Percentiles rank a stretch among this genome's conserved stretches.
These are phyloP conservation scores for Peromyscus maniculatus DNA, from an alignment of 2,113 vertebrate genomes.

Conservation along the genomic window DNA sequence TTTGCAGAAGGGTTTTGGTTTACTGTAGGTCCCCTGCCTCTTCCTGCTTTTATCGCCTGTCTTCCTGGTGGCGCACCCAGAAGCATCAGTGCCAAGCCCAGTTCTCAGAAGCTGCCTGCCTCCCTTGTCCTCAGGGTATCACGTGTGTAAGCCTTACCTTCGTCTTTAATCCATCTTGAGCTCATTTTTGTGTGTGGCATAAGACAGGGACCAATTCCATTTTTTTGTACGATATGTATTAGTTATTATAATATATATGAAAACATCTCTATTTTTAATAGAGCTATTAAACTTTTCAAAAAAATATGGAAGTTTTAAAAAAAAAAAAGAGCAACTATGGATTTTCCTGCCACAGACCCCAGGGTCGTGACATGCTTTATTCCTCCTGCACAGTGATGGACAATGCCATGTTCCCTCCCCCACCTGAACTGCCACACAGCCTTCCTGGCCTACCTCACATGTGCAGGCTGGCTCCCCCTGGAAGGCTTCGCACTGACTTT, in stretches of 20 bases:
- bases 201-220: background rate
- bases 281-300: background rate
- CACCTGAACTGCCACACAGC: background rate
- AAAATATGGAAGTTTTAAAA: background rate
- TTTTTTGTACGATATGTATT: background rate
- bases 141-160: background rate
- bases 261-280: background rate
- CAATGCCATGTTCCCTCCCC: too few species aligned
- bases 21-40: accelerated
- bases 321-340: background rate
- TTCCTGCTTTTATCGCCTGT: background rate
- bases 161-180: background rate
- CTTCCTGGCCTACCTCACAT: background rate
- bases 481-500: background rate
- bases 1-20: background rate
- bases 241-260: background rate
- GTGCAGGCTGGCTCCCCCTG: background rate
- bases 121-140: background rate
- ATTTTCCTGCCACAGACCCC: background rate
- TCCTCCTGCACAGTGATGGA: too few species aligned
- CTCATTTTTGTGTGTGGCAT: background rate
- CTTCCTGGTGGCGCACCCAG: background rate
- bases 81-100: background rate
- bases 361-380: background rate
- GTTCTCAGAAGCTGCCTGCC: background rate